Evolutionary conservation across 2,113 vertebrate genomes (phyloP).

Genomic region (Rostratula benghalensis): DNA sequence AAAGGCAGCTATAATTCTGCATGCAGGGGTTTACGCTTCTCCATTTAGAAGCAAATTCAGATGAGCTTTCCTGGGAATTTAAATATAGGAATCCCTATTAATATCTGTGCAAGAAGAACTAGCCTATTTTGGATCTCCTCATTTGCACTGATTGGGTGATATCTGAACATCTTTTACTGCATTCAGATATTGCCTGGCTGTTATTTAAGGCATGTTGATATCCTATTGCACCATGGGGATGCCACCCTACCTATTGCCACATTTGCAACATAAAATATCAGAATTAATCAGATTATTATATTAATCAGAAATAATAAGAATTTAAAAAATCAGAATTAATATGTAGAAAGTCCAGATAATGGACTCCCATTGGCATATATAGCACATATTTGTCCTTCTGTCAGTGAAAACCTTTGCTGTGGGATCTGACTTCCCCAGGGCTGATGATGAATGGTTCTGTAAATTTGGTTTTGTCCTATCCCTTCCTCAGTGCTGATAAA

Average conservation of each 20-base stretch:
- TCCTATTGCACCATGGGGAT: not conserved
- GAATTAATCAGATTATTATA: too few species aligned
- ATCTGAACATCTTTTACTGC: not conserved
- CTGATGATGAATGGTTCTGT: not conserved
- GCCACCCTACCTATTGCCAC: not conserved
- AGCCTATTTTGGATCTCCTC: not conserved
- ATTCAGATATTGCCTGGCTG: not conserved
- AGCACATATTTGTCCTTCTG: not conserved
- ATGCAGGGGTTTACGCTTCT: not conserved
- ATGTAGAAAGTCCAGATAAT: not conserved
- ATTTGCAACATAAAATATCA: not conserved
- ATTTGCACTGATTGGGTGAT: not conserved
- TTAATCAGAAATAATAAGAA: too few species aligned
- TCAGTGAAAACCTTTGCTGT: not conserved
- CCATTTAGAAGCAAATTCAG: not conserved
- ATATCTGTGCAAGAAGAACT: not conserved
- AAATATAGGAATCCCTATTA: not conserved
- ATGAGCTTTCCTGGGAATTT: not conserved
- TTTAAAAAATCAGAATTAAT: not conserved
- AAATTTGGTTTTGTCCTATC: not conserved
- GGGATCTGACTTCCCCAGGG: not conserved
- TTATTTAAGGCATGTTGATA: not conserved
- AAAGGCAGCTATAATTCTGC: slow-evolving; percentile 13
- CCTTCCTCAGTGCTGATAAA: not conserved
- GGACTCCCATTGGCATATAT: not conserved